Evolutionary conservation across 2,113 vertebrate species (phyloP), one percentile per base, ranked within the genome.

Genomic region (Platanista minor): DNA sequence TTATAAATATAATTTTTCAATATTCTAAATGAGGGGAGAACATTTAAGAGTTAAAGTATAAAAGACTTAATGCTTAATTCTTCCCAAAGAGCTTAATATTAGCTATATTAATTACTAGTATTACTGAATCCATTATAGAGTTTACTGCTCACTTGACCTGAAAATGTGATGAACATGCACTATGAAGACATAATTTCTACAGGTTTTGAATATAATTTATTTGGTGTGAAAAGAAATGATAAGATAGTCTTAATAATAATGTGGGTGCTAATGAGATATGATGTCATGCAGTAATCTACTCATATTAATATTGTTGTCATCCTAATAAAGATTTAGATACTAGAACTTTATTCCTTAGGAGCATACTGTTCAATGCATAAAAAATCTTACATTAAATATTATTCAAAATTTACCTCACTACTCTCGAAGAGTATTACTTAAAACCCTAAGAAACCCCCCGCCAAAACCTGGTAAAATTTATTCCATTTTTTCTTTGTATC

Each of bases 381-480:
- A 67, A 66, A 64, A 77, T 57, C 39, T 33, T 66, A 74, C 8
- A 52, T 57, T n/a, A 72, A 80, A 64, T 54, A 64, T 52, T 87
- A 66, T 57, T 74, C 1, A 80, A 59, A 88, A 89, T 57, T 52
- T 94, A 72, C 71, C 17, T 66, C 21, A 17, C 11, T 59, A 85
- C 29, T 11, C 25, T 49, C 11, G 2, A 91, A 61, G 43, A 52
- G 67, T 83, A 59, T 67, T 66, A 61, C 31, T 61, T 54, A 52
- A 78, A 93, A 87, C 20, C n/a, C 20, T 54, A 36, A 59, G 66
- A 62, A 71, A 71, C 57, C 5, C 12, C 36, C 17, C 3, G 15
- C n/a, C 25, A 57, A 81, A 52, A 98, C 98, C 97, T 98, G 94
- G 97, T 98, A 99, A 95, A 97, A 98, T 13, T 94, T 23, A n/a